These are phyloP conservation scores for Chroicocephalus ridibundus DNA, from an alignment of 2,113 vertebrate species.

Conservation along the genomic window DNA sequence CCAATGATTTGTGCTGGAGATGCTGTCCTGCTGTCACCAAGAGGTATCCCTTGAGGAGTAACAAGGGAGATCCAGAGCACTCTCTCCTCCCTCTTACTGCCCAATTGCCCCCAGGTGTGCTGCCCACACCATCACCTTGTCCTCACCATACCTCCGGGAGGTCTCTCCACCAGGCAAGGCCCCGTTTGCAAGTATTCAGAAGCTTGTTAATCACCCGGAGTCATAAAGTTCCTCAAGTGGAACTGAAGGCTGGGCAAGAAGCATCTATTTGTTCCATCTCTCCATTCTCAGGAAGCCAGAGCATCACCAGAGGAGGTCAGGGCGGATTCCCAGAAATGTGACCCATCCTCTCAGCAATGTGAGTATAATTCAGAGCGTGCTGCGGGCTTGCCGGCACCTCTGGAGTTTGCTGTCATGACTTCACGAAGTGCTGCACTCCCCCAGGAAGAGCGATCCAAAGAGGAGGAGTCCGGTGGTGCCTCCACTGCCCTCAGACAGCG, in stretches of 20 bases:
- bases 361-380: not conserved
- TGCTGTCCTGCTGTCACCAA: not conserved
- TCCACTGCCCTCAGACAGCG: conserved; percentile 8
- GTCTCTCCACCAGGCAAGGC: not conserved
- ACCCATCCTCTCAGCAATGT: conserved; percentile 49
- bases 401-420: conserved; percentile 3
- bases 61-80: not conserved
- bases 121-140: not conserved
- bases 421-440: not conserved
- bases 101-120: not conserved
- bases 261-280: conserved; percentile 17
- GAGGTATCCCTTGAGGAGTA: not conserved
- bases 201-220: not conserved
- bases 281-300: conserved; percentile 18
- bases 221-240: not conserved
- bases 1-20: not conserved
- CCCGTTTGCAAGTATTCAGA: not conserved
- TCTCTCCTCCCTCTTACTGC: not conserved
- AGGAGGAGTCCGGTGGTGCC: conserved; percentile 28
- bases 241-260: not conserved
- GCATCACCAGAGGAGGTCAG: conserved; percentile 33
- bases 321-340: conserved; percentile 38
- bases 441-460: conserved; percentile 21
- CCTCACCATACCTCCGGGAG: not conserved
- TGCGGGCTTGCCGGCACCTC: not conserved